Conservation (phyloP, 1,140 invertebrate genomes). For the Temnothorax curvispinosus region DNA sequence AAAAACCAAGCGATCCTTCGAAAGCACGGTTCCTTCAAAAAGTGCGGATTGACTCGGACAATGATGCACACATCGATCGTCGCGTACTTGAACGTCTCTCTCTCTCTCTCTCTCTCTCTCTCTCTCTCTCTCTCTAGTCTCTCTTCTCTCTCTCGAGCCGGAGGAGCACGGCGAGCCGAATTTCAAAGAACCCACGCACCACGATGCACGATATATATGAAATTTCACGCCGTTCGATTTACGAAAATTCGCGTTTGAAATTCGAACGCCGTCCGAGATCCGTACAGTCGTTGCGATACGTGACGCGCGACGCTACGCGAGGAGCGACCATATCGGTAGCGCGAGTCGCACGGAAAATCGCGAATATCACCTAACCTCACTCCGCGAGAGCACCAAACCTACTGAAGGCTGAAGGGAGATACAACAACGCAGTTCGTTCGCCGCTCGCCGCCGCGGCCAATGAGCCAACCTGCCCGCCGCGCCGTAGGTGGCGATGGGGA, state of each 20-base stretch:
- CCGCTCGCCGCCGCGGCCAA: constrained; percentile 46
- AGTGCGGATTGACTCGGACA: background rate
- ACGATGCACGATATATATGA: background rate
- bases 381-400: constrained; percentile 71
- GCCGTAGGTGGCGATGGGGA: constrained; percentile 32
- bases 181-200: constrained; percentile 5
- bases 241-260: constrained; percentile 13
- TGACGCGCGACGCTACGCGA: constrained; percentile 58
- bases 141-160: background rate
- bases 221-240: background rate
- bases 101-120: too few species aligned
- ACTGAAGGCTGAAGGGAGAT: constrained; percentile 49
- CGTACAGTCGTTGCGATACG: background rate
- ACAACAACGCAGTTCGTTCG: constrained; percentile 26
- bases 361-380: constrained; percentile 47
- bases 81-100: background rate
- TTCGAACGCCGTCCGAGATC: constrained; percentile 8
- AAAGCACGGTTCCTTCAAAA: background rate
- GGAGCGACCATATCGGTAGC: constrained; percentile 69
- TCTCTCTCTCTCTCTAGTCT: too few species aligned
- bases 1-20: background rate
- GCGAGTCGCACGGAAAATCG: constrained; percentile 10
- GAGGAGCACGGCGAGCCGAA: background rate
- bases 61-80: constrained; percentile 14
- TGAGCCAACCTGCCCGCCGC: background rate